These are phyloP conservation scores for Daubentonia madagascariensis DNA, from an alignment of 2,113 vertebrate genomes.

Conservation along the genomic window DNA sequence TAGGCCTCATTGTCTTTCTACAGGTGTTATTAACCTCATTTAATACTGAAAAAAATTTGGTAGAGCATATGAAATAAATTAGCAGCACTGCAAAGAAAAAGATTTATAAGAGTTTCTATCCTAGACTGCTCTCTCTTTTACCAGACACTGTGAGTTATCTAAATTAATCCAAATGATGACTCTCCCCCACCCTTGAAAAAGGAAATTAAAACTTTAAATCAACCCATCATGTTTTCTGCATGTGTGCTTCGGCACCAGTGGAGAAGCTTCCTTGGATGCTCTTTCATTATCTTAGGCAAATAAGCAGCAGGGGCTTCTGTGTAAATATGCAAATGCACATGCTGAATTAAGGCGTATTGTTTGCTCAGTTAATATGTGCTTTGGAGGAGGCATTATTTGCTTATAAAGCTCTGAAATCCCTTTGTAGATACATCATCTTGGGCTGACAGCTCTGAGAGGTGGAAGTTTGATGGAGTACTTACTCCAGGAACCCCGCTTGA, in stretches of 20 bases:
- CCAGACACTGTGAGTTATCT: not conserved
- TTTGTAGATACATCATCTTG: constrained; percentile 63
- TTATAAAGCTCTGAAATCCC: constrained; percentile 56
- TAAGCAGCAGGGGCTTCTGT: constrained; percentile 66
- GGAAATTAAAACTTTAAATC: constrained; percentile 58
- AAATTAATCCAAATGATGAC: constrained; percentile 7
- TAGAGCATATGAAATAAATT: not conserved
- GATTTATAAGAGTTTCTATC: not conserved
- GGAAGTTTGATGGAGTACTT: constrained; percentile 55
- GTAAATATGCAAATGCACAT: constrained; percentile 59
- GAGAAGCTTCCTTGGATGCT: constrained; percentile 24
- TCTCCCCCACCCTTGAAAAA: constrained; percentile 1
- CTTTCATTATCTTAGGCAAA: constrained; percentile 73
- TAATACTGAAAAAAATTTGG: not conserved
- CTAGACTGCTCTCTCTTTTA: not conserved
- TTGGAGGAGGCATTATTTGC: constrained; percentile 70
- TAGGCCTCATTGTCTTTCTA: not conserved
- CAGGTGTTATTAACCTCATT: not conserved
- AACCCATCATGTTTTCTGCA: not conserved
- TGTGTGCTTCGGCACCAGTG: not conserved
- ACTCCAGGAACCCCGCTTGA: not conserved
- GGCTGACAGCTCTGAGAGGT: constrained; percentile 52
- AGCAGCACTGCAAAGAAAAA: not conserved
- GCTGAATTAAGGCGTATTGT: constrained; percentile 60
- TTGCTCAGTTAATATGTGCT: constrained; percentile 68